Conservation (phyloP, 2,113 vertebrate genomes). For the Ia io region DNA sequence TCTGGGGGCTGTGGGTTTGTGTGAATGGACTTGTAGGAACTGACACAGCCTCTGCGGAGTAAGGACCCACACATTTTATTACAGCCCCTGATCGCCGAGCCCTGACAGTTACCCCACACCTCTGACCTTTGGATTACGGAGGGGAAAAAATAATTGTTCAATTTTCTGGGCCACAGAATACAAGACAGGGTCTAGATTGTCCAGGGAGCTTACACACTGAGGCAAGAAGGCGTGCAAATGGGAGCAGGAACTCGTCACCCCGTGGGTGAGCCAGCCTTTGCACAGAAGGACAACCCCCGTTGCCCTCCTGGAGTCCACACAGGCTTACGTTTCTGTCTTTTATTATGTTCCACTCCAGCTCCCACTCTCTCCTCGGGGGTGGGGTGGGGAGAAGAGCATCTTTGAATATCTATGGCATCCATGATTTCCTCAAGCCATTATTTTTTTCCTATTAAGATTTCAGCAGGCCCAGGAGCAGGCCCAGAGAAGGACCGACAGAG, state of each 20-base stretch:
- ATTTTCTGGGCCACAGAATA: conserved; percentile 74
- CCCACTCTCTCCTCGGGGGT: conserved; percentile 55
- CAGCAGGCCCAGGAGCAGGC: conserved; percentile 56
- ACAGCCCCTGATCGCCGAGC: conserved; percentile 42
- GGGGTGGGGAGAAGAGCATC: conserved; percentile 27
- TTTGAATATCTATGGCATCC: conserved; percentile 30
- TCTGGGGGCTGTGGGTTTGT: not conserved
- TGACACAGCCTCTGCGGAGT: conserved; percentile 44
- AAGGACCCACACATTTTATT: conserved; percentile 71
- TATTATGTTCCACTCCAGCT: conserved; percentile 57
- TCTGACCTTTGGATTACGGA: conserved; percentile 76
- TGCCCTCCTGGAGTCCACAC: conserved; percentile 56
- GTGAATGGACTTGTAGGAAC: not conserved
- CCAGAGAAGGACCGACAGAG: not conserved
- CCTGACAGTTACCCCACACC: conserved; percentile 69
- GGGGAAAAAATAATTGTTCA: conserved; percentile 45
- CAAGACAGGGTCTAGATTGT: conserved; percentile 62
- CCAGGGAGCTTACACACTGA: conserved; percentile 77
- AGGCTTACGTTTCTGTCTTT: conserved; percentile 47
- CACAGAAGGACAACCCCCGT: conserved; percentile 38
- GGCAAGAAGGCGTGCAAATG: conserved; percentile 82
- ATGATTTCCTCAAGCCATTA: conserved; percentile 3
- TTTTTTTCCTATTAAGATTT: conserved; percentile 59
- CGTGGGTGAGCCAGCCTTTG: conserved; percentile 56
- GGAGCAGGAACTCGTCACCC: conserved; percentile 68